phyloP scores from a whole-genome alignment of 1,140 invertebrate species.

The Drosophila truncata region DNA sequence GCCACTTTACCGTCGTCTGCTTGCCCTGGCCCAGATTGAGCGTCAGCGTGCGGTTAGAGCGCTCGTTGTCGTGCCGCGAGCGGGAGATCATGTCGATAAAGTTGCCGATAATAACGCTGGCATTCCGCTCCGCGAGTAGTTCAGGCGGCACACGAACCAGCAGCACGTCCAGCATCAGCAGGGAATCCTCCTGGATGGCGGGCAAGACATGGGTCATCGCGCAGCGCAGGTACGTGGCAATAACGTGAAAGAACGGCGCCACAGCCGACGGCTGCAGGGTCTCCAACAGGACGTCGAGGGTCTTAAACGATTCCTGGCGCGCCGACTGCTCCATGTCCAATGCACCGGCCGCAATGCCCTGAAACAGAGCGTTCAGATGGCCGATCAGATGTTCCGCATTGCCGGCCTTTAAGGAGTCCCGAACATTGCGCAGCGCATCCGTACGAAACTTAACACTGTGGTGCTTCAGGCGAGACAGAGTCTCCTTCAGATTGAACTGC shows the following conservation, averaged over 20 bases:
- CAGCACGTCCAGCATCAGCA: conserved; percentile 91
- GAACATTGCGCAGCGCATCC: conserved; percentile 90
- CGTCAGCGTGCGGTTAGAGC: conserved; percentile 88
- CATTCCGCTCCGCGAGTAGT: conserved; percentile 88
- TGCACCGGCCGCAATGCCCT: conserved; percentile 89
- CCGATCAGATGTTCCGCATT: conserved; percentile 85
- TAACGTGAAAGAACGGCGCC: conserved; percentile 90
- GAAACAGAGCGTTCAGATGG: conserved; percentile 89
- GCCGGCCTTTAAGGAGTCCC: conserved; percentile 88
- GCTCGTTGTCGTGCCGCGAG: conserved; percentile 87
- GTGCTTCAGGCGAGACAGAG: conserved; percentile 91
- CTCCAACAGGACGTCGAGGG: conserved; percentile 88
- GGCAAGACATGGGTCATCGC: conserved; percentile 94
- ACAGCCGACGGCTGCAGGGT: conserved; percentile 86
- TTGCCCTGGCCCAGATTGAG: conserved; percentile 88
- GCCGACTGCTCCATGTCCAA: conserved; percentile 91
- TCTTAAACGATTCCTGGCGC: conserved; percentile 89
- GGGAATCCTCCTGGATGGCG: conserved; percentile 92
- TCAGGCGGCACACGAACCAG: conserved; percentile 87
- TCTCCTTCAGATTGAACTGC: conserved; percentile 91
- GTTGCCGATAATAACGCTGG: conserved; percentile 89
- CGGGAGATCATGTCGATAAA: conserved; percentile 93
- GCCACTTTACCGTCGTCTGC: conserved; percentile 90
- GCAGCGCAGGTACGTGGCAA: conserved; percentile 92
- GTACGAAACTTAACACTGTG: conserved; percentile 90